phyloP scores from a whole-genome alignment of 2,797 vertebrate species.

The Sebastes baramenuke region DNA sequence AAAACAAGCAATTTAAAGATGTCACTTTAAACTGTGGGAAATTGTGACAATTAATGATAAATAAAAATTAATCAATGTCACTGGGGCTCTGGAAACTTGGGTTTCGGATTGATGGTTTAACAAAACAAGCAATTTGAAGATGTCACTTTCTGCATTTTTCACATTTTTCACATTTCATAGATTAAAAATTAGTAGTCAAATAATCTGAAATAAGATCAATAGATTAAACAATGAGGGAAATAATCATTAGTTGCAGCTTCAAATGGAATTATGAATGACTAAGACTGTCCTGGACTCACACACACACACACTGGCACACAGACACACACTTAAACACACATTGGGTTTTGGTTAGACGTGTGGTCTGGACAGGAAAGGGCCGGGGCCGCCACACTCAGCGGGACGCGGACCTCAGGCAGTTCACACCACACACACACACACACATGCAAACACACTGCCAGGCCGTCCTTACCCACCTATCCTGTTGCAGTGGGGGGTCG shows the following conservation, averaged over 20 bases:
- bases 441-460: conserved; percentile 33
- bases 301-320: conserved; percentile 11
- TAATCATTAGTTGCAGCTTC: neutral
- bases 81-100: neutral
- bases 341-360: conserved; percentile 77
- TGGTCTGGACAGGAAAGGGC: conserved; percentile 80
- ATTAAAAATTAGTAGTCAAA: neutral
- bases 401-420: conserved; percentile 65
- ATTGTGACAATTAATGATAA: neutral
- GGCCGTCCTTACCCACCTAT: conserved; percentile 68
- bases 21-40: neutral
- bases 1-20: neutral
- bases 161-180: neutral
- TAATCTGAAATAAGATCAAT: neutral
- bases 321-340: conserved; percentile 55
- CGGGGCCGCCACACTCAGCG: conserved; percentile 73
- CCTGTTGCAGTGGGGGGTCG: conserved; percentile 73
- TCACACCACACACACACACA: conserved; percentile 43
- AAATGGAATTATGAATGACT: neutral
- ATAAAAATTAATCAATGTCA: neutral
- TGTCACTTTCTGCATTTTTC: neutral
- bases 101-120: too few species aligned
- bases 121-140: neutral
- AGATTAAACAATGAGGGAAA: neutral
- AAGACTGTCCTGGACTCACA: neutral